A percentile compares a stretch with the other conserved stretches of the same genome.
Evolutionary conservation across 2,888 invertebrate species (phyloP).

Genomic region (Netelia melanura): DNA sequence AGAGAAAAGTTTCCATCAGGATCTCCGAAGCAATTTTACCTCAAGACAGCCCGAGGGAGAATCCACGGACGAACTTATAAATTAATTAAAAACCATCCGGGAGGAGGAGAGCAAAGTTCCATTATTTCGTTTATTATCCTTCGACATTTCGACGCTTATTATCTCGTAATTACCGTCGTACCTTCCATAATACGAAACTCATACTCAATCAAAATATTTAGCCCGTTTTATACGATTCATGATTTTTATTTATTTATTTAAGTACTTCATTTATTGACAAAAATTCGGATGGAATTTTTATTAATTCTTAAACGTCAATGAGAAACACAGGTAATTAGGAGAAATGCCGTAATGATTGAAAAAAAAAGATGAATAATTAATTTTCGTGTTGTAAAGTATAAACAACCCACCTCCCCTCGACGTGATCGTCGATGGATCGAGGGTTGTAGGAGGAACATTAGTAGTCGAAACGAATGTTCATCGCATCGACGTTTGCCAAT

Average conservation of each 20-base stretch:
- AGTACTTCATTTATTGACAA: not conserved
- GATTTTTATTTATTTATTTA: not conserved
- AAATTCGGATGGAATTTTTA: not conserved
- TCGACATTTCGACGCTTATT: constrained; percentile 8
- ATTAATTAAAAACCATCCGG: constrained; percentile 38
- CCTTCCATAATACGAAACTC: not conserved
- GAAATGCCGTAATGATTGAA: not conserved
- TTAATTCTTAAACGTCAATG: not conserved
- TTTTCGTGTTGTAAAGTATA: not conserved
- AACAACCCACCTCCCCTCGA: not conserved
- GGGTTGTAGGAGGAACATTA: not conserved
- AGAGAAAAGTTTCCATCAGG: not conserved
- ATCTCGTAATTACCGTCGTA: not conserved
- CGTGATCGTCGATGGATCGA: not conserved
- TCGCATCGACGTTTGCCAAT: constrained; percentile 12
- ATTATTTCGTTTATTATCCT: constrained; percentile 1
- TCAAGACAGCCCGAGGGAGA: not conserved
- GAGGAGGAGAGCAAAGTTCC: not conserved
- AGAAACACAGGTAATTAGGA: not conserved
- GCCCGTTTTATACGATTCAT: not conserved
- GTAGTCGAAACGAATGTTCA: constrained; percentile 9
- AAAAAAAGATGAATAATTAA: not conserved
- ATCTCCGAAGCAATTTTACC: constrained; percentile 13
- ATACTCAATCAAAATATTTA: not conserved
- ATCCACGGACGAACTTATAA: constrained; percentile 1